Evolutionary conservation across 2,888 invertebrate species (phyloP).

Genomic region (Perithous albicinctus): DNA sequence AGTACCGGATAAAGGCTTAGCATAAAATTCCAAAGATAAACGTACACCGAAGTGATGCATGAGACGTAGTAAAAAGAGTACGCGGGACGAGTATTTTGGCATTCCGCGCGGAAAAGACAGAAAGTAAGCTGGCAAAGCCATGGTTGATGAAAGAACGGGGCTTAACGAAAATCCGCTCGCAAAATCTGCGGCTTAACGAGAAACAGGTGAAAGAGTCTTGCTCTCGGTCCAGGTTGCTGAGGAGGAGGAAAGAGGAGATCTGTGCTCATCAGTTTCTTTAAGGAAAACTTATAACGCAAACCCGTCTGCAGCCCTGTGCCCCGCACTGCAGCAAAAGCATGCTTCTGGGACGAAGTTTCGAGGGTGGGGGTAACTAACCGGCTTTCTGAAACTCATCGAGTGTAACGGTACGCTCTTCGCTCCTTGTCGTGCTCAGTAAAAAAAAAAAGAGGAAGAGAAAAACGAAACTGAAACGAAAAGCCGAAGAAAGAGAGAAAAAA

Average conservation of each 20-base stretch:
- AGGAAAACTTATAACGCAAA: slow-evolving; percentile 55
- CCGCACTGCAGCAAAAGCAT: neutral
- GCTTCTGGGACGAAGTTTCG: neutral
- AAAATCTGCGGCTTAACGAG: slow-evolving; percentile 48
- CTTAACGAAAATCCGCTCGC: slow-evolving; percentile 43
- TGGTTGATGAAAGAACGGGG: slow-evolving; percentile 52
- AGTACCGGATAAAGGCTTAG: neutral
- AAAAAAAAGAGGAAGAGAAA: slow-evolving; percentile 4
- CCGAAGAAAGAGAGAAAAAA: neutral
- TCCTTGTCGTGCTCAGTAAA: neutral
- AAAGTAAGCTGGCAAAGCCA: slow-evolving; percentile 32
- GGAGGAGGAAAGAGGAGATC: neutral
- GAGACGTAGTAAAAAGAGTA: neutral
- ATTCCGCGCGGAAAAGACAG: neutral
- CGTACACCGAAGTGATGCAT: neutral
- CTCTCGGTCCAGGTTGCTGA: slow-evolving; percentile 18
- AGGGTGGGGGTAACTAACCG: slow-evolving; percentile 40
- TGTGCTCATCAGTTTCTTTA: slow-evolving; percentile 55
- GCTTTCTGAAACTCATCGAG: slow-evolving; percentile 58
- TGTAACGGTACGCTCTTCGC: slow-evolving; percentile 23
- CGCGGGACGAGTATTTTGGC: slow-evolving; percentile 4
- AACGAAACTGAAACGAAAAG: neutral
- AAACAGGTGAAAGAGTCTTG: slow-evolving; percentile 48
- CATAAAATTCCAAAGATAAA: slow-evolving; percentile 3
- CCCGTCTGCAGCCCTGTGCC: neutral